A percentile compares a stretch with the other conserved stretches of the same genome.
These are phyloP conservation scores for Peromyscus attwateri DNA, from an alignment of 2,797 vertebrate species.

Conservation along the genomic window DNA sequence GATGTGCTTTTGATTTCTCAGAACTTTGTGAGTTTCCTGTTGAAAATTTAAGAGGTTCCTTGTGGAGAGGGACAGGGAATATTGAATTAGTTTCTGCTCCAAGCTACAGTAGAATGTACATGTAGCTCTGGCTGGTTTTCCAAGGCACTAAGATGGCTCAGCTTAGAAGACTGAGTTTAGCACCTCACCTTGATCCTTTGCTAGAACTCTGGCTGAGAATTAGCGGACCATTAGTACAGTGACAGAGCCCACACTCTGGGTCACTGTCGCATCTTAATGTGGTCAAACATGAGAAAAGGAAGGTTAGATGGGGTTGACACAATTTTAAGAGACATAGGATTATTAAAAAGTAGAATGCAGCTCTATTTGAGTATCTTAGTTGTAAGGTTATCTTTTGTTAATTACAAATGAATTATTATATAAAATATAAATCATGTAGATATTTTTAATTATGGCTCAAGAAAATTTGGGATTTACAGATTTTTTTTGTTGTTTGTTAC, in stretches of 20 bases:
- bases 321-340: neutral
- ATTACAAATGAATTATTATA: conserved; percentile 56
- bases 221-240: neutral
- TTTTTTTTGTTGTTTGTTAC: conserved; percentile 36
- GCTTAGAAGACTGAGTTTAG: conserved; percentile 52
- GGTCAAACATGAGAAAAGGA: conserved; percentile 5
- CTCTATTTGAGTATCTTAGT: neutral
- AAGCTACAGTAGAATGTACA: neutral
- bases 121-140: conserved; percentile 7
- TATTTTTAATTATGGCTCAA: conserved; percentile 8
- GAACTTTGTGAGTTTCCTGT: conserved; percentile 10
- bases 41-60: neutral
- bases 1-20: conserved; percentile 30
- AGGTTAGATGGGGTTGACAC: neutral
- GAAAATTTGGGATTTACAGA: conserved; percentile 39
- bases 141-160: neutral
- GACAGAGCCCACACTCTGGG: neutral
- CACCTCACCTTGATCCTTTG: neutral
- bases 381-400: neutral
- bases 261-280: neutral
- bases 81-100: conserved; percentile 43
- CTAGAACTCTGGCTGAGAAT: neutral
- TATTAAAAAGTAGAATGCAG: conserved; percentile 30
- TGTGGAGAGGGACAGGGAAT: neutral
- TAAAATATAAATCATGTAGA: conserved; percentile 27